Base-by-base conservation (phyloP, 2,888 invertebrate genomes). In the Meteorus cinctellus region DNA sequence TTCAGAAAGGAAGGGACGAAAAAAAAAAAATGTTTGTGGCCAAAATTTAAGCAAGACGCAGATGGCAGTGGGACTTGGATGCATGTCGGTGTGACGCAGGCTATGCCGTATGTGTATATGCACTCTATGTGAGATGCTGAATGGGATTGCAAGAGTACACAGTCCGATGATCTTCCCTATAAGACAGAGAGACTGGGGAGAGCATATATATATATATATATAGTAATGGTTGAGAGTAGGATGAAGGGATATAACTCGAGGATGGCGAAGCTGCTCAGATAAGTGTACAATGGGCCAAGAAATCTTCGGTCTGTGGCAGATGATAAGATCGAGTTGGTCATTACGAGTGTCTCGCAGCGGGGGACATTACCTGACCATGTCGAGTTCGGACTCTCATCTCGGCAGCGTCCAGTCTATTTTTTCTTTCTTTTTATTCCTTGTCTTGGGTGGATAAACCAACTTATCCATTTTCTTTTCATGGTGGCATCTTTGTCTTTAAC, bases 301-400 rank as follows among this genome's bases (percentile, higher is more conserved):
- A 82, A 79, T 80, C 79, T n/a, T 77, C 79, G 78, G 72, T 68
- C 74, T 77, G 77, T 78, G 78, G 79, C 78, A 24, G 80, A 81
- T 85, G 86, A 86, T 86, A 86, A 86, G 86, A 86, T 86, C 86
- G 84, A 84, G 82, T 81, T 83, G 86, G 86, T 86, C 86, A 86
- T 86, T 86, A 86, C 86, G 85, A 85, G 84, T 85, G 85, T 86
- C 86, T 86, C 86, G 76, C 86, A 86, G 86, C 85, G 81, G 85
- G 86, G 83, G 84, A 85, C 84, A 84, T 78, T 80, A 83, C 83
- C 81, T 83, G 85, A 85, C 86, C 86, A 86, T 86, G 86, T 85
- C 82, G 85, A 83, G 82, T 82, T 84, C 85, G 84, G 84, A 84
- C 84, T 85, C 85, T 83, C 85, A 83, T 84, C 84, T 83, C 79